These are phyloP conservation scores for Leptonema lineaticorne DNA, from an alignment of 1,140 invertebrate genomes.

Conservation along the genomic window DNA sequence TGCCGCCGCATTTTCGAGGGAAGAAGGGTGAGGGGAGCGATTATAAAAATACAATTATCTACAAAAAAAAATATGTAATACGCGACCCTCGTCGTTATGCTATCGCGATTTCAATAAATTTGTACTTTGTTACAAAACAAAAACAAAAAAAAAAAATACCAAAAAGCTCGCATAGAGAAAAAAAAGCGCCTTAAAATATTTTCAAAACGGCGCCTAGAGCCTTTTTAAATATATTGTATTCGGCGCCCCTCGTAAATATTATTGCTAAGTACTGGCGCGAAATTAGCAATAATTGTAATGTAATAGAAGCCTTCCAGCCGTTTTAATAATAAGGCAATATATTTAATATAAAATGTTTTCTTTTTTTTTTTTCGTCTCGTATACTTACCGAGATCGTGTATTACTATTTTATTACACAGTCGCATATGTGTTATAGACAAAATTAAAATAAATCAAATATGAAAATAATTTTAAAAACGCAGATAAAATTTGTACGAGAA, in stretches of 20 bases:
- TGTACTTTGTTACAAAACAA: neutral
- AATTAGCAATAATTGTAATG: slow-evolving; percentile 8
- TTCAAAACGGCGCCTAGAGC: neutral
- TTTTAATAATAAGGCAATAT: no score
- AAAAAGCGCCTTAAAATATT: neutral
- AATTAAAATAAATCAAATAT: no score
- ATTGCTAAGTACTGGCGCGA: neutral
- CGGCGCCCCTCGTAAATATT: slow-evolving; percentile 1
- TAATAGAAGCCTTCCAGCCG: neutral
- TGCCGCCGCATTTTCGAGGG: neutral
- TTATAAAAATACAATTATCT: neutral
- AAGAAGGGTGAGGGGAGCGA: no score
- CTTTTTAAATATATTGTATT: neutral
- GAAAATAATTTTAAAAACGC: no score
- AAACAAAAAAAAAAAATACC: no score
- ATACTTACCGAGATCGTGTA: no score
- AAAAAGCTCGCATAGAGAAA: neutral
- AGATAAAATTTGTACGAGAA: no score
- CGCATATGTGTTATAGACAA: no score
- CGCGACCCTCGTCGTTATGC: neutral
- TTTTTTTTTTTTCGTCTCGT: no score
- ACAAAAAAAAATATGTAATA: neutral
- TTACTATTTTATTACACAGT: no score
- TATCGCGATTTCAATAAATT: slow-evolving; percentile 10
- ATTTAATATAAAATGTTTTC: no score